These are phyloP conservation scores for Tuberolachnus salignus DNA, from an alignment of 2,888 invertebrate genomes.

Conservation along the genomic window DNA sequence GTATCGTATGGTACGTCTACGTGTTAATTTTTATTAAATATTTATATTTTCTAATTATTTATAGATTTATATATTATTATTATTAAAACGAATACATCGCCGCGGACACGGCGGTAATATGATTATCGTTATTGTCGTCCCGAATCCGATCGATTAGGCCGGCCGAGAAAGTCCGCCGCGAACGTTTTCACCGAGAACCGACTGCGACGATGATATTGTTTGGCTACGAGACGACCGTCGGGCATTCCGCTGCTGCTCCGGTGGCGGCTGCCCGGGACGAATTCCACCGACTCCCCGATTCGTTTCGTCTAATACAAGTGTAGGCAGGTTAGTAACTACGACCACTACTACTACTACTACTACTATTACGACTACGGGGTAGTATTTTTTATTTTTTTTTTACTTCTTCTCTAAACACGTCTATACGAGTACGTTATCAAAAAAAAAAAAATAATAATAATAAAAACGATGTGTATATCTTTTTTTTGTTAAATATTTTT, in stretches of 20 bases:
- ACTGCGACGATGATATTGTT: background rate
- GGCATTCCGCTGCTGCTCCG: conserved; percentile 12
- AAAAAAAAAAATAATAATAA: too few species aligned
- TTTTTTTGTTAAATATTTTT: too few species aligned
- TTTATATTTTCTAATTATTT: too few species aligned
- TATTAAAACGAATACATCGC: conserved; percentile 18
- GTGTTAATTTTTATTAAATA: too few species aligned
- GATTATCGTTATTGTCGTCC: background rate
- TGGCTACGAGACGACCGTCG: background rate
- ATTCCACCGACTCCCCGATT: background rate
- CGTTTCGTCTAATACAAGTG: background rate
- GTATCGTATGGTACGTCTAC: too few species aligned
- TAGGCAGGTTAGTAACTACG: too few species aligned
- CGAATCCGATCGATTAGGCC: conserved; percentile 19
- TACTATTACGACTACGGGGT: background rate
- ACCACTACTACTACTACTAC: background rate
- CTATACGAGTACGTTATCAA: background rate
- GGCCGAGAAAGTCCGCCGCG: background rate
- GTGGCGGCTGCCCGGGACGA: background rate
- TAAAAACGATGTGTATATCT: too few species aligned
- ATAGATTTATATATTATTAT: too few species aligned
- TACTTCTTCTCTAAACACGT: too few species aligned
- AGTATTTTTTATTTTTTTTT: too few species aligned
- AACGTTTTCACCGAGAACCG: conserved; percentile 2
- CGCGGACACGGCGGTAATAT: background rate